phyloP scores from a whole-genome alignment of 2,113 vertebrate species.

The Regulus satrapa region DNA sequence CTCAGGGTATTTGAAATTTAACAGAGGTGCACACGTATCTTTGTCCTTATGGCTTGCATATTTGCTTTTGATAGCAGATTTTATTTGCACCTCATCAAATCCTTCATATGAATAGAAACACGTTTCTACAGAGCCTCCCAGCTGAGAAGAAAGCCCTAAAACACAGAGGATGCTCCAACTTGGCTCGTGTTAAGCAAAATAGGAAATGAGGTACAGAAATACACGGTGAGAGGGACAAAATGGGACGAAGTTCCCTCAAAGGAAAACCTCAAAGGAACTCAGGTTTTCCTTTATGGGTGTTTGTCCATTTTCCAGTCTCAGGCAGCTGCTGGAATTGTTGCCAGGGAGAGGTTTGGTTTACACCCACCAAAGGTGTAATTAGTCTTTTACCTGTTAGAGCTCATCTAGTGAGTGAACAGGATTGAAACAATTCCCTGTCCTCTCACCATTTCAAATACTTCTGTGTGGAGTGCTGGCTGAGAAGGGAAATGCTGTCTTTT shows the following conservation, averaged over 20 bases:
- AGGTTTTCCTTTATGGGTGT: neutral
- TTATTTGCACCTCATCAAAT: neutral
- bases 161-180: neutral
- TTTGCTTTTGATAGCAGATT: neutral
- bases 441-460: neutral
- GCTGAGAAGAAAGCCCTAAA: neutral
- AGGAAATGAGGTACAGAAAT: neutral
- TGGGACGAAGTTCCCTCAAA: too few relatives aligned
- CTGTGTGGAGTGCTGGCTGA: neutral
- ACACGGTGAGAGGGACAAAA: neutral
- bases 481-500: neutral
- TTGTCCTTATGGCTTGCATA: neutral
- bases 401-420: neutral
- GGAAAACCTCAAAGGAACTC: neutral
- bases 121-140: neutral
- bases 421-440: neutral
- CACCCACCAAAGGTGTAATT: neutral
- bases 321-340: neutral
- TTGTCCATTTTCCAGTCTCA: neutral
- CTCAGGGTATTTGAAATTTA: neutral
- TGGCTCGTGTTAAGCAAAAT: neutral
- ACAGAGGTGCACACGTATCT: neutral
- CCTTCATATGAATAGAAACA: neutral
- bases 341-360: neutral
- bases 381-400: conserved; percentile 1